Evolutionary conservation across 2,888 invertebrate species (phyloP).

Genomic region (Hermodice carunculata): DNA sequence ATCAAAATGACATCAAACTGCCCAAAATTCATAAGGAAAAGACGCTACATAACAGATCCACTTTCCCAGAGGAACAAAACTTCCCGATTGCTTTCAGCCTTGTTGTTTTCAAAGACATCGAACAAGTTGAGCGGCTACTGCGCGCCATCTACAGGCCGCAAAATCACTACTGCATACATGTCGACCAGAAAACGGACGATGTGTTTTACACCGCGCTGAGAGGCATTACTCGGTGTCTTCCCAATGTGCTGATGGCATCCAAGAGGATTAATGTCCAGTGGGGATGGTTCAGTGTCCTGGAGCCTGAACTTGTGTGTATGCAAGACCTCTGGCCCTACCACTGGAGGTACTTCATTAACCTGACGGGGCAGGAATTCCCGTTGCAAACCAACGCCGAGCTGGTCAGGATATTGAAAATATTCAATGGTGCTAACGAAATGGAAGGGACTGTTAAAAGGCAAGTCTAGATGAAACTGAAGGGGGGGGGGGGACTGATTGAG

Average conservation of each 20-base stretch:
- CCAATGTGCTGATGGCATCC: slow-evolving; percentile 52
- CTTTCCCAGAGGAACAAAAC: slow-evolving; percentile 43
- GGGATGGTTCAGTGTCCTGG: slow-evolving; percentile 50
- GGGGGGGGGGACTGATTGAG: too few relatives aligned
- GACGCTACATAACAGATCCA: slow-evolving; percentile 42
- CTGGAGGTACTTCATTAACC: slow-evolving; percentile 66
- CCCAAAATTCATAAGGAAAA: slow-evolving; percentile 29
- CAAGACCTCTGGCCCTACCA: slow-evolving; percentile 36
- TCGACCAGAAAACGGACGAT: slow-evolving; percentile 46
- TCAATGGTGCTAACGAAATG: slow-evolving; percentile 59
- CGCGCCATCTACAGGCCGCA: slow-evolving; percentile 57
- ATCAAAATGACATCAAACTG: slow-evolving; percentile 33
- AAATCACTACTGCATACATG: slow-evolving; percentile 59
- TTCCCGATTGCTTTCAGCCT: slow-evolving; percentile 55
- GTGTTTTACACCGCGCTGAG: slow-evolving; percentile 31
- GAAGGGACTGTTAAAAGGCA: slow-evolving; percentile 46
- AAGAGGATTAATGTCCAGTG: slow-evolving; percentile 48
- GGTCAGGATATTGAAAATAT: slow-evolving; percentile 52
- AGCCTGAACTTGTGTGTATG: slow-evolving; percentile 55
- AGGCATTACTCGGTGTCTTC: slow-evolving; percentile 46
- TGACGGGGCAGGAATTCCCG: slow-evolving; percentile 64
- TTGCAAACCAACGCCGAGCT: slow-evolving; percentile 60
- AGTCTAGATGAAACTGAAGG: too few relatives aligned
- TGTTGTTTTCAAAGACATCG: slow-evolving; percentile 50
- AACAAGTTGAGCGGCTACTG: slow-evolving; percentile 52